Percentiles rank a stretch among this genome's conserved stretches.
These are phyloP conservation scores for Anolis apletophallus DNA, from an alignment of 2,797 vertebrate species.

Conservation along the genomic window DNA sequence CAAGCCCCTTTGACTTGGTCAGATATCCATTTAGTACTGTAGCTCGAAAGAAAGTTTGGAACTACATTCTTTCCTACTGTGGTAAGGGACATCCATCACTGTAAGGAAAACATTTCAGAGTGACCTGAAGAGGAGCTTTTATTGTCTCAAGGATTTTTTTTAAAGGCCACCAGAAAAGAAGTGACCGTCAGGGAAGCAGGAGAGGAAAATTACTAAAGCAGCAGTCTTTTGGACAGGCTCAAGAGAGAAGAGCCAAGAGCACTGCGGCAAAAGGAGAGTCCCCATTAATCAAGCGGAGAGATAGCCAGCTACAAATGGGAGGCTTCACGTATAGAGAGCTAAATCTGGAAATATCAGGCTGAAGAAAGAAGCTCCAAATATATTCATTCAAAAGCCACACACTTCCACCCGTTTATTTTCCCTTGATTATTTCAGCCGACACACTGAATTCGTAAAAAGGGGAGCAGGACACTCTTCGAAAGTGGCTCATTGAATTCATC, in stretches of 20 bases:
- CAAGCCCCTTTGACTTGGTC: neutral
- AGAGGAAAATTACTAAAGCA: slow-evolving; percentile 31
- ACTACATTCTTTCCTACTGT: neutral
- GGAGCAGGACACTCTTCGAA: neutral
- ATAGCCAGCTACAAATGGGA: neutral
- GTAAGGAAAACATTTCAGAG: neutral
- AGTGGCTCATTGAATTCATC: neutral
- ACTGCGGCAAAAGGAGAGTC: slow-evolving; percentile 23
- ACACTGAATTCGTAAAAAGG: neutral
- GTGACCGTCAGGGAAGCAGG: slow-evolving; percentile 23
- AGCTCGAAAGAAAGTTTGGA: neutral
- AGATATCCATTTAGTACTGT: neutral
- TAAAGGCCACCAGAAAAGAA: neutral
- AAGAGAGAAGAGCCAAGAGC: slow-evolving; percentile 19
- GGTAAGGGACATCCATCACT: slow-evolving; percentile 20
- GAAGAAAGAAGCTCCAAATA: neutral
- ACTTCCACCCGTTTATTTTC: neutral
- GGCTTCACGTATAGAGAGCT: neutral
- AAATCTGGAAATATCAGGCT: neutral
- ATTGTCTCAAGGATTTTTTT: neutral
- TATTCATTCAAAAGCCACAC: slow-evolving; percentile 1
- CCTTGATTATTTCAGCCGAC: neutral
- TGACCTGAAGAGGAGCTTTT: neutral
- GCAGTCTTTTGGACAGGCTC: slow-evolving; percentile 24
- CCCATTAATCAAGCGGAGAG: slow-evolving; percentile 19